Conservation (phyloP, 2,888 invertebrate genomes). For the Sabellastarte sp. region DNA sequence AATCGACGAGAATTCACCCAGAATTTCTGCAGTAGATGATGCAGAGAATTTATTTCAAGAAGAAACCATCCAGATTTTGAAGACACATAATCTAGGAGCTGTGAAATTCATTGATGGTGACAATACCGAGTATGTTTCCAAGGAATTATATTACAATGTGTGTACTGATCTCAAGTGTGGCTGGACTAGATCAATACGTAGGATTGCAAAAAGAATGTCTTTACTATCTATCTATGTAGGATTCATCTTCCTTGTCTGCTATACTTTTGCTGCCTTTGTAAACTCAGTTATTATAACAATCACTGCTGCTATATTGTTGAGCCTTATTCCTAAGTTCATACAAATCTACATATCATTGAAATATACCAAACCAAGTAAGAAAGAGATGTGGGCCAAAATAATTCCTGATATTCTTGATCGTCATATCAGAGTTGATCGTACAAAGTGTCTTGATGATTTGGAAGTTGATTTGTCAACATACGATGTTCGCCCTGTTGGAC, state of each 20-base stretch:
- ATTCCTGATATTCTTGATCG: conserved; percentile 33
- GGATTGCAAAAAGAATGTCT: conserved; percentile 17
- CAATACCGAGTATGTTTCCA: conserved; percentile 34
- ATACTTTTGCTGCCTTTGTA: conserved; percentile 18
- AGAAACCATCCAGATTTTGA: conserved; percentile 27
- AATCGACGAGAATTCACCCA: conserved; percentile 36
- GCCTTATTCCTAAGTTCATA: conserved; percentile 24
- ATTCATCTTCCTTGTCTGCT: conserved; percentile 23
- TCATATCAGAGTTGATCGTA: conserved; percentile 32
- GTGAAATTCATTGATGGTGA: conserved; percentile 37
- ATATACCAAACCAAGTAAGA: background rate
- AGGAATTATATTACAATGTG: conserved; percentile 35
- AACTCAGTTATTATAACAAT: conserved; percentile 17
- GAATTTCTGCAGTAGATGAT: conserved; percentile 32
- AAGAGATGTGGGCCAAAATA: conserved; percentile 30
- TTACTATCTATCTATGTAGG: conserved; percentile 20
- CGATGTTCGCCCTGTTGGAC: conserved; percentile 34
- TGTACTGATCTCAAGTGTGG: conserved; percentile 29
- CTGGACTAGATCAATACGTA: conserved; percentile 24
- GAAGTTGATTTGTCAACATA: conserved; percentile 32
- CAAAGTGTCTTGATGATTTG: conserved; percentile 20
- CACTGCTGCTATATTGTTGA: conserved; percentile 13
- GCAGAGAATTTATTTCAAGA: conserved; percentile 23
- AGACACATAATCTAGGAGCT: conserved; percentile 34
- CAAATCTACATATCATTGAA: conserved; percentile 8